Percentiles rank a stretch among this genome's conserved stretches.
Evolutionary conservation across 1,140 invertebrate genomes (phyloP).

Genomic region (Eulimnadia texana): DNA sequence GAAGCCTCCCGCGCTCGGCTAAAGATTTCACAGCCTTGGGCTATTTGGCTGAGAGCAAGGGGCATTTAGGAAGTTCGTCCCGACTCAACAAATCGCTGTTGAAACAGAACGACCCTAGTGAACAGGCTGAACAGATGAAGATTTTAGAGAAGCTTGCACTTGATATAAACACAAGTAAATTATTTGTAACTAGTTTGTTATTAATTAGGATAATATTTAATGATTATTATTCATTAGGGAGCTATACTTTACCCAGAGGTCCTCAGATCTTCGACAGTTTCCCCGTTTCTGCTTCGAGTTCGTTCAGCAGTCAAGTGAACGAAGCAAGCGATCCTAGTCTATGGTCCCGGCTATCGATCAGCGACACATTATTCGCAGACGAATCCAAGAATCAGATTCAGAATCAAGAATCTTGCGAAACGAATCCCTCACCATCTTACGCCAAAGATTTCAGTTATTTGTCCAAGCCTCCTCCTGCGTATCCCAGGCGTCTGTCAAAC

Average conservation of each 20-base stretch:
- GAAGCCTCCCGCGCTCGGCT: conserved; percentile 6
- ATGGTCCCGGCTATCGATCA: conserved; percentile 10
- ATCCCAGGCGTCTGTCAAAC: neutral
- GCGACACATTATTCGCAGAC: conserved; percentile 13
- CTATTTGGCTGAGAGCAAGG: neutral
- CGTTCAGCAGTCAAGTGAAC: neutral
- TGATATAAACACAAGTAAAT: conserved; percentile 13
- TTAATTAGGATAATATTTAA: no score
- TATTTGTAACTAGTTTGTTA: no score
- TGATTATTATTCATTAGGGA: no score
- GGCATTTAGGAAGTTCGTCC: neutral
- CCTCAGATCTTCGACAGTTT: neutral
- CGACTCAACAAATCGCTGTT: neutral
- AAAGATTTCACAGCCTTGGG: conserved; percentile 3
- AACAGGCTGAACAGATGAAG: conserved; percentile 11
- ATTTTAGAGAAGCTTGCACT: conserved; percentile 9
- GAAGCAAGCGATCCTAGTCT: neutral
- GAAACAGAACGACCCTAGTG: neutral
- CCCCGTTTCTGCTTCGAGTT: neutral
- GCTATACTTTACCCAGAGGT: neutral
- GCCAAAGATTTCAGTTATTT: conserved; percentile 13
- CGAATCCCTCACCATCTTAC: neutral
- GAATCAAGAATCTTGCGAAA: neutral
- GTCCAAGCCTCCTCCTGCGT: conserved; percentile 12
- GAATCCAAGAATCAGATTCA: neutral